Base-by-base conservation (phyloP, 2,888 invertebrate species). In the Diogma glabrata region DNA sequence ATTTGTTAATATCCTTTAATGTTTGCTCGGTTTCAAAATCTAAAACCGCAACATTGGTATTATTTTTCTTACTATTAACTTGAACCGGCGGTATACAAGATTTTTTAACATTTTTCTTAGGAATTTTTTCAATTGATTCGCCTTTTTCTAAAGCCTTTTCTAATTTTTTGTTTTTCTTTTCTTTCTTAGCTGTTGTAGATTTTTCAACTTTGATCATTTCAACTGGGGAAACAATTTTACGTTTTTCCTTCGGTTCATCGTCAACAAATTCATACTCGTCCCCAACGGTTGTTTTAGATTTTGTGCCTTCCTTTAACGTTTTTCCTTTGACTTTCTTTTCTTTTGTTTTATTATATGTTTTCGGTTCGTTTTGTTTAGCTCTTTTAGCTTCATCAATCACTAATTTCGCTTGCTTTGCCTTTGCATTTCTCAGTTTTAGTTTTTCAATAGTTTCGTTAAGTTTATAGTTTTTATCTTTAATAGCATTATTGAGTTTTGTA, bases 1-100 rank as follows among this genome's bases (percentile, higher is more conserved):
- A 90, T 61, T 88, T 87, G 64, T 87, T 89, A 38, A 90, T 88
- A 64, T 90, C 90, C 75, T 90, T 84, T 1, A 85, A 51, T 0
- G 70, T 70, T 52, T 70, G 70, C 61, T 83, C 84, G 0, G 84
- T 83, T 9, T 82, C 83, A 54, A 82, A 72, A 60, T 81, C 81
- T 17, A 84, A 67, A 3, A 82, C 84, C 62, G 82, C 82, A 58
- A 81, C 73, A 47, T 67, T 69, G 2, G 57, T 51, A 47, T 54
- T 54, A 17, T 50, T 50, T 30, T 20, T 43, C 30, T 30, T 49
- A 19, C 50, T 47, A 19, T 20, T 45, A 23, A 50, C 46, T 22
- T 36, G 47, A n/a, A 38, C 24, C 10, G 23, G 16, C 33, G 30
- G n/a, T 8, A n/a, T 26, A 16, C 19, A 16, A 19, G 40, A 43